A percentile compares a stretch with the other conserved stretches of the same genome.
Conservation (phyloP, 2,797 vertebrate genomes). For the Buphagus erythrorhynchus region DNA sequence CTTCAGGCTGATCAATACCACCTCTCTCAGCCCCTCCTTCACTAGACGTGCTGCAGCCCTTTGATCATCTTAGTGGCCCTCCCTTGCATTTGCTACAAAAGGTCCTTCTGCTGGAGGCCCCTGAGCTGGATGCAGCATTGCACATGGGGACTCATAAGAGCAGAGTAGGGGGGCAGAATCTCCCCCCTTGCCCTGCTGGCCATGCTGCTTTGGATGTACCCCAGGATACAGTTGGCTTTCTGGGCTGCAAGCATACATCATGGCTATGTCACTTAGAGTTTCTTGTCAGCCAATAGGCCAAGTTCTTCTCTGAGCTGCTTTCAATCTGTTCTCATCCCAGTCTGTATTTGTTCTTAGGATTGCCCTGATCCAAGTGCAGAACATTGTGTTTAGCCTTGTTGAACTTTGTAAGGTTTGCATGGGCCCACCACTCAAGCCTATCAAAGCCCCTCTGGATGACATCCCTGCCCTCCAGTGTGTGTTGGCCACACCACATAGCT, state of each 20-base stretch:
- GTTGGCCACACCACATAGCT: background rate
- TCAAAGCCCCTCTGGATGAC: background rate
- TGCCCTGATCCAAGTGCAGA: background rate
- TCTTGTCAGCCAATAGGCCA: background rate
- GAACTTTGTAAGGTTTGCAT: background rate
- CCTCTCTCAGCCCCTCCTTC: background rate
- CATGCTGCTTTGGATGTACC: background rate
- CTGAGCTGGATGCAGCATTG: background rate
- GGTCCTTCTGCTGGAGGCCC: background rate
- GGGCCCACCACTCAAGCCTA: background rate
- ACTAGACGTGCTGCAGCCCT: background rate
- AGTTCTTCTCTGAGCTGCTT: background rate
- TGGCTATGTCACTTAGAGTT: background rate
- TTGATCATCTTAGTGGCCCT: background rate
- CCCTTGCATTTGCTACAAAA: background rate
- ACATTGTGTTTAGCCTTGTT: background rate
- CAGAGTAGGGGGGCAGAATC: background rate
- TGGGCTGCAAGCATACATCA: background rate
- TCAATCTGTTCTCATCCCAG: background rate
- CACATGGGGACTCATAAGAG: background rate
- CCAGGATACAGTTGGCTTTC: background rate
- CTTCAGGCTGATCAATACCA: background rate
- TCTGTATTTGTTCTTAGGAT: background rate
- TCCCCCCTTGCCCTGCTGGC: background rate
- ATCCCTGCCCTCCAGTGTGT: background rate